Percentiles rank a stretch among this genome's conserved stretches.
Evolutionary conservation across 2,888 invertebrate species (phyloP).

Genomic region (Aphelenchoides bicaudatus): DNA sequence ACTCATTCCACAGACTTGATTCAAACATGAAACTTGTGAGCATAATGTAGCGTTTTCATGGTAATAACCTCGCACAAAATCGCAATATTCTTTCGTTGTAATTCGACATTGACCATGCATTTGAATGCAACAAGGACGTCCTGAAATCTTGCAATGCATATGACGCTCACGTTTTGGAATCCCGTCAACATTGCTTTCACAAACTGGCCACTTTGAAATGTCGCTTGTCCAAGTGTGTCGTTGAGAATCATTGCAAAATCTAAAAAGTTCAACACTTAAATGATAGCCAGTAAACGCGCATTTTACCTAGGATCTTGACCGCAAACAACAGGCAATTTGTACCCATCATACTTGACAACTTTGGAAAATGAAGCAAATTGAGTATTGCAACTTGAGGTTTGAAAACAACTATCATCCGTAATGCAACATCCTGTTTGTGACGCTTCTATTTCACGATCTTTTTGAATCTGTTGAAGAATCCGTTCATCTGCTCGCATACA

Average conservation of each 20-base stretch:
- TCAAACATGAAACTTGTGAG: slow-evolving; percentile 80
- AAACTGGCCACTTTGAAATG: slow-evolving; percentile 20
- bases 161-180: slow-evolving; percentile 38
- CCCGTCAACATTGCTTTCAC: background rate
- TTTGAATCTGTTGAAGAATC: slow-evolving; percentile 77
- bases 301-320: slow-evolving; percentile 36
- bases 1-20: slow-evolving; percentile 83
- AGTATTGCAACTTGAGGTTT: slow-evolving; percentile 66
- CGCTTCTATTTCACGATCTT: slow-evolving; percentile 60
- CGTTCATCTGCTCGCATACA: slow-evolving; percentile 91
- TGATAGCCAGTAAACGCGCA: too few species aligned
- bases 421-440: slow-evolving; percentile 91
- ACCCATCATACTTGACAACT: slow-evolving; percentile 13
- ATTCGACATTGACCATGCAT: slow-evolving; percentile 79
- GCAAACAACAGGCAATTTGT: slow-evolving; percentile 30
- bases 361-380: slow-evolving; percentile 31
- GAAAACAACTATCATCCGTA: slow-evolving; percentile 83
- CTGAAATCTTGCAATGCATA: slow-evolving; percentile 69
- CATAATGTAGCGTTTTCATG: slow-evolving; percentile 85
- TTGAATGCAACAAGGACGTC: slow-evolving; percentile 93
- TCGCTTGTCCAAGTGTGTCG: slow-evolving; percentile 9
- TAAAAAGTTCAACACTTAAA: too few species aligned
- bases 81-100: slow-evolving; percentile 68
- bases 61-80: slow-evolving; percentile 72
- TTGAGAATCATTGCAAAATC: slow-evolving; percentile 25